Base-by-base conservation (phyloP, 1,140 invertebrate species). In the Globodera rostochiensis region DNA sequence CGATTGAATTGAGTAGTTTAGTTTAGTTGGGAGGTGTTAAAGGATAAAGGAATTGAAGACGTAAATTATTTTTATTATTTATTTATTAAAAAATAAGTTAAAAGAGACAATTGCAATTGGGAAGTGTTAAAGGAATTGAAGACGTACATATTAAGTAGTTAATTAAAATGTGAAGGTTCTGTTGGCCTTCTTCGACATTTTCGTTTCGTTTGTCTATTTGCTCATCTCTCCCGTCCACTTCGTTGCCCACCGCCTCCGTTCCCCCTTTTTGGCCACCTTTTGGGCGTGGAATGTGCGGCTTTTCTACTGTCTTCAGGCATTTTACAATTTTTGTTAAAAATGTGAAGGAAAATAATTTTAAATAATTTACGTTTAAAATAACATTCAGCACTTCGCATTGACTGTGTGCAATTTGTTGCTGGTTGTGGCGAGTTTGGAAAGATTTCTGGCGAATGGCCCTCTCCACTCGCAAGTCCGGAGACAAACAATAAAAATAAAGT, bases 401-500 rank as follows among this genome's bases (percentile, higher is more conserved):
- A 86, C 87, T 13, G 85, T 87, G 7, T 86, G 86, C 11, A 86
- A 86, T 77, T 88, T 86, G 69, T 50, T 86, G 76, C 71, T 86
- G 21, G 85, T 86, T 46, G 71, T 86, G 25, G 85, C 85, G 7
- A 86, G 84, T 66, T 71, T 88, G 53, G 85, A 86, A 46, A 46
- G 85, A 19, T 86, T 86, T 80, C 82, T 86, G 77, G 85, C 85
- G 36, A 87, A 86, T 84, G 86, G 86, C 49, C 83, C 84, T 11
- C 64, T 87, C 11, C 19, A 84, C 19, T 71, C 73, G 73, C 86
- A 86, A 45, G 83, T 83, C 53, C 25, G 11, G 45, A 19, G 45
- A 9, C 53, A 6, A 73, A 79, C 6, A 50, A 15, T 46, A 6
- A 64, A 25, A 45, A 1, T 80, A 2, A 71, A 4, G 9, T 50